Evolutionary conservation across 2,888 invertebrate species (phyloP).

Genomic region (Schizotus pectinicornis): DNA sequence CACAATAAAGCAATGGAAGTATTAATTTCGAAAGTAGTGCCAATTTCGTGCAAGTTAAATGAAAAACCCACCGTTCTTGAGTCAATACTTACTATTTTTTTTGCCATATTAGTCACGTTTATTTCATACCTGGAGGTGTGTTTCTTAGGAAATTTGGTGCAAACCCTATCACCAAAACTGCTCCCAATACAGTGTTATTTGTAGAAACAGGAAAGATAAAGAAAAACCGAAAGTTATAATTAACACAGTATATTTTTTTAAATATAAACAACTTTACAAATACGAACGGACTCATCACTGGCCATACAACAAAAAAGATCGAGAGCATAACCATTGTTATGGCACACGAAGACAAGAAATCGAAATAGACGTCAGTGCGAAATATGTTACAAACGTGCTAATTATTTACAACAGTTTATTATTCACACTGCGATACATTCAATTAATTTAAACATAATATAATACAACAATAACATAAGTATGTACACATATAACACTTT

Average conservation of each 20-base stretch:
- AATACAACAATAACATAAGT: conserved; percentile 35
- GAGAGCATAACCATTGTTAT: conserved; percentile 36
- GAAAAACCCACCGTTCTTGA: no score
- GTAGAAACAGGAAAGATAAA: conserved; percentile 26
- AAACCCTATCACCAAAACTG: no score
- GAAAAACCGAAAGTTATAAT: conserved; percentile 29
- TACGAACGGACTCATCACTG: conserved; percentile 41
- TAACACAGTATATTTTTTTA: conserved; percentile 42
- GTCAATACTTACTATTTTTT: no score
- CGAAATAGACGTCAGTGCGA: conserved; percentile 34
- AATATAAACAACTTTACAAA: conserved; percentile 19
- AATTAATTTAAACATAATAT: conserved; percentile 25
- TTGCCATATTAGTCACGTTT: no score
- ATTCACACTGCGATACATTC: conserved; percentile 33
- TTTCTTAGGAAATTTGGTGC: no score
- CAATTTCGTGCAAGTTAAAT: conserved; percentile 1
- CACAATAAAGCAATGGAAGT: no score
- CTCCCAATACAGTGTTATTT: background rate
- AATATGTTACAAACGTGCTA: conserved; percentile 42
- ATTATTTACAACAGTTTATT: conserved; percentile 41
- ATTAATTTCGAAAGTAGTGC: background rate
- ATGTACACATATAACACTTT: conserved; percentile 42
- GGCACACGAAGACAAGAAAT: conserved; percentile 44
- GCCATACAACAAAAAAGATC: conserved; percentile 38
- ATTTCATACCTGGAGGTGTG: no score